A percentile compares a stretch with the other conserved stretches of the same genome.
These are phyloP conservation scores for Eupithecia dodoneata DNA, from an alignment of 2,888 invertebrate genomes.

Conservation along the genomic window DNA sequence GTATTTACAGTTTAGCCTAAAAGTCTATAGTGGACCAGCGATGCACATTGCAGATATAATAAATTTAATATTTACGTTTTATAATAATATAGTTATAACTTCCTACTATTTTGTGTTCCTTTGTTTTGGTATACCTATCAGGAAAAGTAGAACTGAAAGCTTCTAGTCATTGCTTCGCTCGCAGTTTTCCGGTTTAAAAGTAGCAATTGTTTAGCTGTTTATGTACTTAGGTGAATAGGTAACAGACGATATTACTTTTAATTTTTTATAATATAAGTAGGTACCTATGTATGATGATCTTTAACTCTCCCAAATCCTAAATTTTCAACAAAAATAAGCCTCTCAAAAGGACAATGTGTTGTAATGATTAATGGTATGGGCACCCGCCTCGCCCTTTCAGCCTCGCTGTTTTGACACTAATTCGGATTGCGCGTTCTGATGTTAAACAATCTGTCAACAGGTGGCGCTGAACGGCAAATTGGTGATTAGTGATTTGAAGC, in stretches of 20 bases:
- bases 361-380: slow-evolving; percentile 29
- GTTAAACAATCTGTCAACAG: slow-evolving; percentile 42
- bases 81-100: background rate
- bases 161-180: no score
- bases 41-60: background rate
- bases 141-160: background rate
- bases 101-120: background rate
- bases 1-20: background rate
- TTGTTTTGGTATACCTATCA: background rate
- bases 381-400: slow-evolving; percentile 34
- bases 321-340: slow-evolving; percentile 14
- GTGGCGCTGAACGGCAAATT: slow-evolving; percentile 37
- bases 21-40: background rate
- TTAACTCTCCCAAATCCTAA: background rate
- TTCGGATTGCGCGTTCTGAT: slow-evolving; percentile 36
- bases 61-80: no score
- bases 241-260: background rate
- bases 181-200: no score
- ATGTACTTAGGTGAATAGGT: no score
- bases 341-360: slow-evolving; percentile 26
- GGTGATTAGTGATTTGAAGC: slow-evolving; percentile 19
- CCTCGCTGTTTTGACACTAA: slow-evolving; percentile 40
- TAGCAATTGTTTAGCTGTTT: background rate
- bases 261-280: background rate
- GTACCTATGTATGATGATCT: background rate